phyloP scores from a whole-genome alignment of 2,888 invertebrate species.

The Adelognathus sp. region DNA sequence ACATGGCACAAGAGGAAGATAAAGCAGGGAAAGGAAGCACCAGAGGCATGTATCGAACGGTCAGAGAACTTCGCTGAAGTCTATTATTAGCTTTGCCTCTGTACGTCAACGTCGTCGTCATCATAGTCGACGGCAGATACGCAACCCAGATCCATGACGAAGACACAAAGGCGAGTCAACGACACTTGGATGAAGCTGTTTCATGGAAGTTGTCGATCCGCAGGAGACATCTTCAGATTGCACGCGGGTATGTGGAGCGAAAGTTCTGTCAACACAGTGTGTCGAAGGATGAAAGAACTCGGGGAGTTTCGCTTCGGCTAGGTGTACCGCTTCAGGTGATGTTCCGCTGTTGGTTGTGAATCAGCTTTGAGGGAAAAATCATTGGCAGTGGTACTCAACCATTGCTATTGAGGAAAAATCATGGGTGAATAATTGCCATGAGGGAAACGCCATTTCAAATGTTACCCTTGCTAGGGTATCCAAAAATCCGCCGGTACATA shows the following conservation, averaged over 20 bases:
- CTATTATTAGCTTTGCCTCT: constrained; percentile 57
- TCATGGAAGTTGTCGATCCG: constrained; percentile 27
- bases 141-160: constrained; percentile 58
- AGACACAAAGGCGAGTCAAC: constrained; percentile 59
- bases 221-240: neutral
- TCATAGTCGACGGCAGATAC: constrained; percentile 38
- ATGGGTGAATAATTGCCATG: too few species aligned
- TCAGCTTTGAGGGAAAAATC: too few species aligned
- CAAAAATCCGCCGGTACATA: too few species aligned
- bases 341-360: too few species aligned
- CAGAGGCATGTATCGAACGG: constrained; percentile 26
- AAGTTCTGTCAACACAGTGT: neutral
- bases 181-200: constrained; percentile 43
- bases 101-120: constrained; percentile 49
- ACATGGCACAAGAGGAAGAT: neutral
- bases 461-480: too few species aligned
- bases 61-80: constrained; percentile 53
- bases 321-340: too few species aligned
- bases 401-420: too few species aligned
- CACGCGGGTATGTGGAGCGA: neutral
- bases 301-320: too few species aligned
- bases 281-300: neutral
- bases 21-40: constrained; percentile 16
- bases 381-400: too few species aligned
- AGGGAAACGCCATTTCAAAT: too few species aligned